A percentile compares a stretch with the other conserved stretches of the same genome.
Evolutionary conservation across 2,888 invertebrate genomes (phyloP).

Genomic region (Protodeltote pygarga): DNA sequence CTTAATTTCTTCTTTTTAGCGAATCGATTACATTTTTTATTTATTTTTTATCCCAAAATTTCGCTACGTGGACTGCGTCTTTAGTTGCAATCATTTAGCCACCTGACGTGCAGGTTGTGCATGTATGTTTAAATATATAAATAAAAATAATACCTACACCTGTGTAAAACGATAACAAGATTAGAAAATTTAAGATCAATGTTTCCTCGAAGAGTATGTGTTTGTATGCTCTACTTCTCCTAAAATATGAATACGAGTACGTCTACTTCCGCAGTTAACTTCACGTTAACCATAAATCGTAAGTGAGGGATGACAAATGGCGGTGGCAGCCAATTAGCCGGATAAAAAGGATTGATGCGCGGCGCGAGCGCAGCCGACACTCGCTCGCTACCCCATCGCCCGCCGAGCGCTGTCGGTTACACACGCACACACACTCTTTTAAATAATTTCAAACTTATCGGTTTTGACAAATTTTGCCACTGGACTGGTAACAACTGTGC

Average conservation of each 20-base stretch:
- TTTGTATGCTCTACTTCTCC: slow-evolving; percentile 4
- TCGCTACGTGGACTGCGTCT: no score
- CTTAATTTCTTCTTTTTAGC: background rate
- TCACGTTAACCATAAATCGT: slow-evolving; percentile 2
- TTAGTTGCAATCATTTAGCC: no score
- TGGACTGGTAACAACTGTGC: no score
- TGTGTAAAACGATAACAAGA: background rate
- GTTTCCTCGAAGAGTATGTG: background rate
- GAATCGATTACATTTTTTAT: background rate
- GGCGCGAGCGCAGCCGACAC: background rate
- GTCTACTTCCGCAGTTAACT: slow-evolving; percentile 18
- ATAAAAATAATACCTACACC: no score
- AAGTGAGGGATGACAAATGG: slow-evolving; percentile 20
- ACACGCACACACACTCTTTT: background rate
- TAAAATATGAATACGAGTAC: slow-evolving; percentile 8
- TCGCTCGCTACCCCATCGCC: no score
- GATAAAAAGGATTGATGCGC: slow-evolving; percentile 1
- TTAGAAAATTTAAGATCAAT: no score
- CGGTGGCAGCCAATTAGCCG: slow-evolving; percentile 13
- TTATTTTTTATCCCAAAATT: background rate
- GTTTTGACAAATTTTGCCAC: no score
- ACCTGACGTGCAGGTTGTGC: no score
- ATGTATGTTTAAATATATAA: no score
- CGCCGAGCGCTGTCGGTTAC: background rate
- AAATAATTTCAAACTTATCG: slow-evolving; percentile 5